A percentile compares a stretch with the other conserved stretches of the same genome.
Evolutionary conservation across 2,888 invertebrate genomes (phyloP).

Genomic region (Lithophane ornitopus): DNA sequence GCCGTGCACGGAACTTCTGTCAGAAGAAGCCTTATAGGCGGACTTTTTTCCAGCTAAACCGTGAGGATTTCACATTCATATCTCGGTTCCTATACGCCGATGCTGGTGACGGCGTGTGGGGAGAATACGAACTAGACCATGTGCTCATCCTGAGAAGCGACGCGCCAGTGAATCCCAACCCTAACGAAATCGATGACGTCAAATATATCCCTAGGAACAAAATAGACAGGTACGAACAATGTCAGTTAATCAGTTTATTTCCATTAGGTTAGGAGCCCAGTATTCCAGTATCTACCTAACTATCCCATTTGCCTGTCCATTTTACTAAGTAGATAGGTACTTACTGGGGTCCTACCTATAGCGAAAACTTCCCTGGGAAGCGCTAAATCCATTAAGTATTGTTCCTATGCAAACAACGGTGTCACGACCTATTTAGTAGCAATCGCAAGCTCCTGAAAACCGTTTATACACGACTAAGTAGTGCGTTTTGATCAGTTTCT

Average conservation of each 20-base stretch:
- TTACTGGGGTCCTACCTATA: not conserved
- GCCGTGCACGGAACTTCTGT: not conserved
- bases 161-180: conserved; percentile 93
- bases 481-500: conserved; percentile 41
- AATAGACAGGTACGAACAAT: conserved; percentile 42
- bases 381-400: not conserved
- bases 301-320: not conserved
- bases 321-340: not conserved
- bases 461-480: not conserved
- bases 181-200: conserved; percentile 95
- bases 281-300: not conserved
- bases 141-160: conserved; percentile 95
- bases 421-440: not conserved
- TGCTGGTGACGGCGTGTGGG: conserved; percentile 93
- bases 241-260: not conserved
- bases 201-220: conserved; percentile 89
- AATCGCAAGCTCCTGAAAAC: not conserved
- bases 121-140: conserved; percentile 98
- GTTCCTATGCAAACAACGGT: not conserved
- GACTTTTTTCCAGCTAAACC: conserved; percentile 65
- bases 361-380: not conserved
- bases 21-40: not conserved
- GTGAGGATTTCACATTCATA: conserved; percentile 93
- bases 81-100: conserved; percentile 96
- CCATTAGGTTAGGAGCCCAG: not conserved